These are phyloP conservation scores for Helostoma temminkii DNA, from an alignment of 2,797 vertebrate genomes.

Conservation along the genomic window DNA sequence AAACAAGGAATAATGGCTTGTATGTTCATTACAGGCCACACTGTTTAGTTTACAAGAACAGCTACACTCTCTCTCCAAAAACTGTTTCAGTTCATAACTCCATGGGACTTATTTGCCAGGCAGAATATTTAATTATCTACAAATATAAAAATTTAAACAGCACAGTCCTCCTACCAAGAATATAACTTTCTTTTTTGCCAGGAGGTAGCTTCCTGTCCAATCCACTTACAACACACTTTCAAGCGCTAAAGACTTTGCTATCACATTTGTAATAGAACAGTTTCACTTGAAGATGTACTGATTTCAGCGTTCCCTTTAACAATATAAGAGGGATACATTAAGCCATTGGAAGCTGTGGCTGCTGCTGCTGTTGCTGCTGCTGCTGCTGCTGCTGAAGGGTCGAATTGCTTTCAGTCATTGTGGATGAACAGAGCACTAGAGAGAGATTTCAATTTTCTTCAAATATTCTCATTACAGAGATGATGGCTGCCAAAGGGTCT, in stretches of 20 bases:
- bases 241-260: conserved; percentile 68
- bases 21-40: conserved; percentile 18
- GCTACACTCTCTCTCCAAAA: conserved; percentile 11
- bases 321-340: conserved; percentile 71
- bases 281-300: conserved; percentile 77
- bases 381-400: conserved; percentile 68
- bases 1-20: background rate
- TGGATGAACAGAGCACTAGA: conserved; percentile 73
- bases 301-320: conserved; percentile 76
- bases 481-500: conserved; percentile 77
- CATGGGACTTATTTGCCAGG: conserved; percentile 5
- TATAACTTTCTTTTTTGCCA: conserved; percentile 50
- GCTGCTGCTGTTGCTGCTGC: conserved; percentile 58
- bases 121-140: conserved; percentile 33
- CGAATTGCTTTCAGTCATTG: conserved; percentile 79
- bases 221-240: conserved; percentile 75
- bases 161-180: conserved; percentile 34
- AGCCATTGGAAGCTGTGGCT: conserved; percentile 53
- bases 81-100: conserved; percentile 2
- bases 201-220: conserved; percentile 60
- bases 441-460: conserved; percentile 83
- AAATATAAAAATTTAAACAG: conserved; percentile 31
- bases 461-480: conserved; percentile 83
- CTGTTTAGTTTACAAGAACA: conserved; percentile 13
- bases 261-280: conserved; percentile 73